Evolutionary conservation across 2,797 vertebrate species (phyloP), one percentile per base, ranked within the genome.

Genomic region (Microctenopoma steveboyesi): DNA sequence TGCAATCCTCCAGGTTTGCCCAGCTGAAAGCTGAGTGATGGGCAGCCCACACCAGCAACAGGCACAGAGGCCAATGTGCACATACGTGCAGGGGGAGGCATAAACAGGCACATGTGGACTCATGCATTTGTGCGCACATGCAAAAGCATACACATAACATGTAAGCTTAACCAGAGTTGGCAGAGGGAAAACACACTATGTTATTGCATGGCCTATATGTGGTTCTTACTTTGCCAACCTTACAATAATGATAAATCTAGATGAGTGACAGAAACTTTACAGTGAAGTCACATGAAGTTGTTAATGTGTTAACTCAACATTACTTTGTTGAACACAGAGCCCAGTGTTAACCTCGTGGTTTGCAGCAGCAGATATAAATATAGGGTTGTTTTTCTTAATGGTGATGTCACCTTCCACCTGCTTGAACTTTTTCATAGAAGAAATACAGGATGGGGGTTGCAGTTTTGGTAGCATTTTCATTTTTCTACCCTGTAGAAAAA

Each of bases 1-100:
- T 57, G 81, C 85, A 90, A 90, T 82, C 53, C 80, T 81, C n/a
- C 66, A 72, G 84, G 79, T 90, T 77, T 74, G 78, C 83, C 79
- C 83, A 74, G 78, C 78, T 84, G 74, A 82, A 70, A 67, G 45
- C 80, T 86, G 82, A 81, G 72, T 75, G 88, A 88, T 66, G 81
- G 84, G 67, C 78, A 73, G 76, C 77, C 70, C 72, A 71, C 61
- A 56, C 37, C 4, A 12, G 28, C 18, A 62, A 62, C 58, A 71
- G 61, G 79, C 55, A 73, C 63, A 50, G 72, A 84, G 65, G 55
- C 68, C 67, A 47, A 63, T 42, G 37, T 58, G 64, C 78, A 80
- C 15, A 22, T 42, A 49, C 35, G 47, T 42, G 9, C 47, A 67
- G 25, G 35, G 30, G 47, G 46, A 52, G 47, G 68, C 53, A 54